These are phyloP conservation scores for Corythaixoides concolor DNA, from an alignment of 2,113 vertebrate species.

Conservation along the genomic window DNA sequence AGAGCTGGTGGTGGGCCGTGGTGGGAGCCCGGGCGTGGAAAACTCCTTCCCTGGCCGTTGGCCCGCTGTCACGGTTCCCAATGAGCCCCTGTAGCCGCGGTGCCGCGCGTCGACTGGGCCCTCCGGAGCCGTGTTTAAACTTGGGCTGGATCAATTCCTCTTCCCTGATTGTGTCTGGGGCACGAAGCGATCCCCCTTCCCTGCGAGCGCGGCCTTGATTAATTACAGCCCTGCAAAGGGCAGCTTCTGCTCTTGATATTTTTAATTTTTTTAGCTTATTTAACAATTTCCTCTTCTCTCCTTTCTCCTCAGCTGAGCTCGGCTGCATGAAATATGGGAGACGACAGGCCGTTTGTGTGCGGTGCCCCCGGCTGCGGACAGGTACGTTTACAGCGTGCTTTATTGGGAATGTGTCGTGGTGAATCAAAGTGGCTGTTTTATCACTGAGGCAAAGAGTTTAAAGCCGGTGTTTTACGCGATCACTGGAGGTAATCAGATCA, in stretches of 20 bases:
- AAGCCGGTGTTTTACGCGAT: slow-evolving; percentile 63
- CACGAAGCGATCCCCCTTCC: not conserved
- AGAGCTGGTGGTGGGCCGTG: not conserved
- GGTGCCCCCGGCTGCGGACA: slow-evolving; percentile 94
- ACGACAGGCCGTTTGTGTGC: slow-evolving; percentile 98
- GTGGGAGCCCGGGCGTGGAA: not conserved
- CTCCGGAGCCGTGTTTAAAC: not conserved
- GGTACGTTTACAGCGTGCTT: slow-evolving; percentile 82
- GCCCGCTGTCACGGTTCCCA: not conserved
- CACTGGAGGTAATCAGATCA: slow-evolving; percentile 67
- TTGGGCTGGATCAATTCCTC: not conserved
- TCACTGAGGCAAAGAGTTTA: slow-evolving; percentile 71
- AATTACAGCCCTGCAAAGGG: slow-evolving; percentile 2
- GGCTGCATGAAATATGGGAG: slow-evolving; percentile 85
- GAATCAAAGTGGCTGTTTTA: slow-evolving; percentile 78
- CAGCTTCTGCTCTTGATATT: slow-evolving; percentile 36
- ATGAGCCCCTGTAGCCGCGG: not conserved
- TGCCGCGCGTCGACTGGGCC: rapidly evolving
- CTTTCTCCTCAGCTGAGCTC: slow-evolving; percentile 57
- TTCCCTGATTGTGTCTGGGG: not conserved
- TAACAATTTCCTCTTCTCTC: slow-evolving; percentile 42
- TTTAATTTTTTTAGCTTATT: slow-evolving; percentile 21
- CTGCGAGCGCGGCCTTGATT: not conserved
- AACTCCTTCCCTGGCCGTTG: not conserved
- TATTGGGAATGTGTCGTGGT: slow-evolving; percentile 63